Evolutionary conservation across 2,888 invertebrate species (phyloP), one percentile per base, ranked within the genome.

Genomic region (Muschampia plurimacula): DNA sequence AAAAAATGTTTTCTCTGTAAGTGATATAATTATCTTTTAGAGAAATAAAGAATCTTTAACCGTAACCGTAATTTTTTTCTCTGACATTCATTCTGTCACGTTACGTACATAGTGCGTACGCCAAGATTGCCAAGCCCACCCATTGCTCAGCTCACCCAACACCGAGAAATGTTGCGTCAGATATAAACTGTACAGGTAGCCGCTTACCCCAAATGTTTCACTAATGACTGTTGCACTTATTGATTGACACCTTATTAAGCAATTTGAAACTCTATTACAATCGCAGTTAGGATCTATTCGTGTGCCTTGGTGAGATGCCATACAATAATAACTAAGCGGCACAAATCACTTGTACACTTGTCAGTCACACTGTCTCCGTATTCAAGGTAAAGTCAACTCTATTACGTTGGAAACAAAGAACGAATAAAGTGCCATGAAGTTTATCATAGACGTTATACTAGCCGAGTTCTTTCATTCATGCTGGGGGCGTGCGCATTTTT

Each of bases 401-500:
- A 59, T 32, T 28, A 1, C 46, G 9, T 44, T 44, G 0, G 7
- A 28, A 2, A 46, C 12, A 64, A 15, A 55, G 36, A n/a, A 57
- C n/a, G 57, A n/a, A 5, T 7, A 5, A 44, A 55, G 12, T 44
- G 55, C 22, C 63, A 28, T 64, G 55, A 32, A 57, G 57, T 39
- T 8, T 3, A 9, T 39, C 15, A 32, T 39, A 62, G 52, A 52
- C 52, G 22, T 44, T 28, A 69, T 4, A 4, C 68, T 52, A 41
- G 22, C 7, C 6, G 5, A 41, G 55, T 49, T 69, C 69, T 64
- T 70, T 57, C 69, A 70, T 70, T 70, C 69, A 70, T 57, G 57
- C 64, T 44, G 60, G 70, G 46, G 64, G 65, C 70, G 65, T 59
- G 59, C 12, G 70, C 70, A 70, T 70, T 70, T 65, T 70, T 70